Conservation (phyloP, 2,113 vertebrate genomes). For the rabbit (Oryctolagus cuniculus) region mOryCun1.1 NC_091435.1:160305001-160305500, state of each 20-base stretch:
- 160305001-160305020: neutral
- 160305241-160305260: neutral
- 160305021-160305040: neutral
- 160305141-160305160: constrained; percentile 26
- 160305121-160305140: neutral
- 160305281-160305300: neutral
- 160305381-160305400: neutral
- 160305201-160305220: neutral
- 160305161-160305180: constrained; percentile 12
- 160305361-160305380: neutral
- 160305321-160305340: neutral
- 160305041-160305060: neutral
- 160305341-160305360: neutral
- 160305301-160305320: neutral
- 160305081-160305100: neutral
- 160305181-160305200: constrained; percentile 17
- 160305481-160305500: neutral
- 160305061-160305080: neutral
- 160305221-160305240: neutral
- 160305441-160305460: neutral
- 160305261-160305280: neutral
- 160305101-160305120: neutral
- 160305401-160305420: neutral
- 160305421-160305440: neutral
- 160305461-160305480: neutral